Base-by-base conservation (phyloP, 2,888 invertebrate genomes). In the Sicus ferrugineus region DNA sequence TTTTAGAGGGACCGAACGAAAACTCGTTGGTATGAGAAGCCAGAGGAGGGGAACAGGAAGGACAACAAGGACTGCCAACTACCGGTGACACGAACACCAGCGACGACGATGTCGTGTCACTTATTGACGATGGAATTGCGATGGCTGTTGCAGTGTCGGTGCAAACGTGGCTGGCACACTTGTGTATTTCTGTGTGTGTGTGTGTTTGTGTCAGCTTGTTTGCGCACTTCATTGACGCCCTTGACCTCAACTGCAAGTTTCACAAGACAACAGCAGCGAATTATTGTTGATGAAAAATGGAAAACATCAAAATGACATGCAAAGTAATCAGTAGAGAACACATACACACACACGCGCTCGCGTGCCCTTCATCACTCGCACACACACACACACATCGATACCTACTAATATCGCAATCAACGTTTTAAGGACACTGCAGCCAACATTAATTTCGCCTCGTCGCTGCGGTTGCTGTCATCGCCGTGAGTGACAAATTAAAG, bases 191-290 rank as follows among this genome's bases (percentile, higher is more conserved):
- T 23, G 66, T 68, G 70, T 70, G 66, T 59, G 67, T 69, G 69
- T 70, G 64, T 70, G 66, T 65, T 69, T 61, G 67, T 67, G 28
- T n/a, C 26, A n/a, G 52, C 14, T 58, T 21, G 23, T 28, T 56
- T 56, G 21, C 11, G 30, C 31, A 14, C 30, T 28, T 56, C 30
- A 46, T 70, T 72, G 72, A 69, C 72, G 72, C 70, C 74, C 74
- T 74, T 73, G 74, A 74, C 73, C 74, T 69, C 69, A 65, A 73
- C 73, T 48, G 61, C 56, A 67, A 58, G 9, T 28, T 67, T 67
- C 48, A 59, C 67, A 67, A 11, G 21, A 26, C 67, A 56, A 30
- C 19, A 38, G 38, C 30, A 58, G 30, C 23, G 23, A 66, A 56
- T 46, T 11, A 30, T 9, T 19, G 31, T 26, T 28, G 48, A 63